Percentiles rank a stretch among this genome's conserved stretches.
Evolutionary conservation across 2,797 vertebrate species (phyloP).

Genomic region (Tokudaia tokunoshimensis): DNA sequence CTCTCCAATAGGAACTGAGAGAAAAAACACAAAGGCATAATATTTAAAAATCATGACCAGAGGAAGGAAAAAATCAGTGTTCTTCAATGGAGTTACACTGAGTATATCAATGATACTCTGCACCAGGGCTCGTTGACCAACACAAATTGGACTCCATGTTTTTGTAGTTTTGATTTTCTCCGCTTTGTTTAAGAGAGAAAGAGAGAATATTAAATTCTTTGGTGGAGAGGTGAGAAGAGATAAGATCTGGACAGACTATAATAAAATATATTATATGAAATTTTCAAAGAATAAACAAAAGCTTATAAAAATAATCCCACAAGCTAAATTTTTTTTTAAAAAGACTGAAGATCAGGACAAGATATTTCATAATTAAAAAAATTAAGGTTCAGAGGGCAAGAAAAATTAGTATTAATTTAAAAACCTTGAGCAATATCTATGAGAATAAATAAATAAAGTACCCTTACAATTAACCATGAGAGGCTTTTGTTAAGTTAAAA

Average conservation of each 20-base stretch:
- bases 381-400: background rate
- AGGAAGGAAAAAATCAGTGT: background rate
- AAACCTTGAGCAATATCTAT: background rate
- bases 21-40: background rate
- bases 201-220: background rate
- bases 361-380: background rate
- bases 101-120: background rate
- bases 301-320: background rate
- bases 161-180: background rate
- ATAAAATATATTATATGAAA: background rate
- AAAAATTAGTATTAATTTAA: background rate
- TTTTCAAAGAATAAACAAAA: background rate
- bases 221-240: too few species aligned
- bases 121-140: background rate
- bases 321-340: background rate
- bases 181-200: background rate
- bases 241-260: background rate
- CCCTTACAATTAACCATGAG: background rate
- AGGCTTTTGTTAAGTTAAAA: background rate
- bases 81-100: too few species aligned
- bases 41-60: background rate
- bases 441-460: background rate
- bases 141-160: background rate
- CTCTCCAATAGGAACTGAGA: background rate
- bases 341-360: background rate